phyloP scores from a whole-genome alignment of 2,797 vertebrate species.

The Bradypodion ventrale region DNA sequence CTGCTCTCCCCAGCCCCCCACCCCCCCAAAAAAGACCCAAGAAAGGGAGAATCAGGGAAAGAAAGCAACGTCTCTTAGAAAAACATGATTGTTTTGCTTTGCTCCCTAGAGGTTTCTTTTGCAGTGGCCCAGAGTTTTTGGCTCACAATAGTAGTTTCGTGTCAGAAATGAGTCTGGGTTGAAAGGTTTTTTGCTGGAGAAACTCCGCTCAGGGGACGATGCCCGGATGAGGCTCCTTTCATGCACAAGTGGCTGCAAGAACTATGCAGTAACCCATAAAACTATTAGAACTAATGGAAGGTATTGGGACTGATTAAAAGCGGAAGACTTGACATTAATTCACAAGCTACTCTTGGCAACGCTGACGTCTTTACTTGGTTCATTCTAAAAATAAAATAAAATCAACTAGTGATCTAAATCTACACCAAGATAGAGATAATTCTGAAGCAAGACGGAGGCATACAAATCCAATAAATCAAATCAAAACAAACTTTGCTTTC shows the following conservation, averaged over 20 bases:
- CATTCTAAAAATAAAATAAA: not conserved
- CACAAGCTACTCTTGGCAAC: not conserved
- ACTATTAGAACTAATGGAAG: not conserved
- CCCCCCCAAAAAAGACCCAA: not conserved
- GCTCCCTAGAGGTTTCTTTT: not conserved
- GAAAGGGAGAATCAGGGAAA: not conserved
- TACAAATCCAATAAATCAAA: too few relatives aligned
- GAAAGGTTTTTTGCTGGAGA: too few relatives aligned
- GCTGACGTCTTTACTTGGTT: not conserved
- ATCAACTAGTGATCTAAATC: not conserved
- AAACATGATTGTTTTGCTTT: not conserved
- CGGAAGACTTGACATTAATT: not conserved
- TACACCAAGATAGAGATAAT: not conserved
- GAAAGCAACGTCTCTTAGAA: not conserved
- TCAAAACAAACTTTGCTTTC: too few relatives aligned
- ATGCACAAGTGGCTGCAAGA: not conserved
- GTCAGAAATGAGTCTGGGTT: too few relatives aligned
- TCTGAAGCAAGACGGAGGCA: not conserved
- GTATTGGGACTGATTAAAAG: too few relatives aligned
- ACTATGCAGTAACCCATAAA: not conserved
- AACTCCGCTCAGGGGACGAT: too few relatives aligned
- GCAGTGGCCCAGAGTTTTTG: not conserved
- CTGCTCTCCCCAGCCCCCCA: constrained; percentile 68
- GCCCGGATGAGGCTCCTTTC: too few relatives aligned
- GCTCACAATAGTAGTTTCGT: too few relatives aligned